Evolutionary conservation across 2,113 vertebrate genomes (phyloP).

Genomic region (Barnardius zonarius): DNA sequence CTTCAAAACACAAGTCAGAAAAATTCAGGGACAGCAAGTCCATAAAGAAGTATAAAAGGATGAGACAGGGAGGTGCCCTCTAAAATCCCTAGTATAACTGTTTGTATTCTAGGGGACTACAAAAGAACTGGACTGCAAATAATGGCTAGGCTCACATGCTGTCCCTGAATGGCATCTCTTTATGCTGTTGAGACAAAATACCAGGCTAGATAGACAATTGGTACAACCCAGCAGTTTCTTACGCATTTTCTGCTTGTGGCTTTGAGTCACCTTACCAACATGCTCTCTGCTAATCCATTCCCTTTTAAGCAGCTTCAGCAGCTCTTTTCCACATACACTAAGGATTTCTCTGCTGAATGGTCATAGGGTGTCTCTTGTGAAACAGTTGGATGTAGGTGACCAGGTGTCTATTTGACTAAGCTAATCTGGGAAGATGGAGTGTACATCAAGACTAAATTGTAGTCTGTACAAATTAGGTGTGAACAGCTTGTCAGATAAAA

Average conservation of each 20-base stretch:
- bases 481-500: conserved; percentile 7
- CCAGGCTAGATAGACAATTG: not conserved
- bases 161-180: not conserved
- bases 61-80: not conserved
- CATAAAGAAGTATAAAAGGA: not conserved
- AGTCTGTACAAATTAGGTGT: not conserved
- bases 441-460: not conserved
- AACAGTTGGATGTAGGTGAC: not conserved
- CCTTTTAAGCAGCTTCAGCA: not conserved
- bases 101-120: not conserved
- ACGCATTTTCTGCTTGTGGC: not conserved
- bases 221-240: not conserved
- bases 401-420: not conserved
- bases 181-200: not conserved
- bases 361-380: not conserved
- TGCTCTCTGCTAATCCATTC: not conserved
- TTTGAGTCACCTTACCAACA: not conserved
- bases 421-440: not conserved
- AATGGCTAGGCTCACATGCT: not conserved
- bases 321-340: not conserved
- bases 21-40: not conserved
- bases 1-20: not conserved
- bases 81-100: not conserved
- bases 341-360: not conserved
- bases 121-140: not conserved